Conservation (phyloP, 2,113 vertebrate genomes). For the Sylvia atricapilla region DNA sequence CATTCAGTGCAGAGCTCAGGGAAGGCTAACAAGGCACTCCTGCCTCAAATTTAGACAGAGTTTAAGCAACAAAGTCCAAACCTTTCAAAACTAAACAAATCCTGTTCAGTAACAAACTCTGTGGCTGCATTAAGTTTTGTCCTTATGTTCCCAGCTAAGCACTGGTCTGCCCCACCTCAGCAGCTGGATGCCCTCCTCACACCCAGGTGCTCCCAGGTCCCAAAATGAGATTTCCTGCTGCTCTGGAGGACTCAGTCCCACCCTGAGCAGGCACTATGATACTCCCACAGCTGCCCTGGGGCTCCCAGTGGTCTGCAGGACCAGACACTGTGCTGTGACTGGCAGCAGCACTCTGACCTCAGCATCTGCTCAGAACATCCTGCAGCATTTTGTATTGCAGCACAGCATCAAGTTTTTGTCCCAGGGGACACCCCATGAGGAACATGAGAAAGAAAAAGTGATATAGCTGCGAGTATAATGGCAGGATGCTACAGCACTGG, state of each 20-base stretch:
- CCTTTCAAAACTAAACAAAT: neutral
- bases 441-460: neutral
- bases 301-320: neutral
- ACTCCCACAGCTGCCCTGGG: neutral
- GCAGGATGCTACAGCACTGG: neutral
- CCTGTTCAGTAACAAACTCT: neutral
- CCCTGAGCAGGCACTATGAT: neutral
- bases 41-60: neutral
- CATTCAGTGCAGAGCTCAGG: neutral
- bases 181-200: neutral
- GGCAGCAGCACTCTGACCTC: neutral
- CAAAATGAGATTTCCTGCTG: neutral
- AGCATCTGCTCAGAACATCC: neutral
- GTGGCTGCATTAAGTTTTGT: neutral
- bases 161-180: neutral
- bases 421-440: neutral
- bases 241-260: neutral
- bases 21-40: neutral
- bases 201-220: neutral
- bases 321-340: fast-evolving
- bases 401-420: neutral
- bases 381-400: neutral
- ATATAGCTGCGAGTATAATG: neutral
- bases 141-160: neutral
- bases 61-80: neutral